Evolutionary conservation across 1,140 invertebrate genomes (phyloP).

Genomic region (Tachypleus tridentatus): DNA sequence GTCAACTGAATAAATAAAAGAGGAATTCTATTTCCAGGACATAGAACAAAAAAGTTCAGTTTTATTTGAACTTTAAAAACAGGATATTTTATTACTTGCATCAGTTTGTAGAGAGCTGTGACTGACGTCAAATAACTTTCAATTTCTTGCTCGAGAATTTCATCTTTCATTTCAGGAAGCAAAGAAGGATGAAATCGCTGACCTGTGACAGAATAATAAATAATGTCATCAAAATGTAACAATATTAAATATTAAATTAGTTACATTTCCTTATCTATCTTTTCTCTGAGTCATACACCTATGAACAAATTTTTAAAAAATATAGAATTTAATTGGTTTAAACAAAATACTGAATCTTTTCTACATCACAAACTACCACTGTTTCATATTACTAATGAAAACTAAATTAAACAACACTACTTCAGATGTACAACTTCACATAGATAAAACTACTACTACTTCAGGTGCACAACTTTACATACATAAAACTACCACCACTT

Average conservation of each 20-base stretch:
- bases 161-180: constrained; percentile 18
- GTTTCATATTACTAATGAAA: no score
- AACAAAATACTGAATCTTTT: neutral
- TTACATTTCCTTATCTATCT: neutral
- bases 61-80: no score
- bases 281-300: neutral
- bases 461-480: no score
- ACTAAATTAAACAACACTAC: no score
- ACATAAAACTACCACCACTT: no score
- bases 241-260: neutral
- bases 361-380: no score
- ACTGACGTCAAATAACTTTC: constrained; percentile 75
- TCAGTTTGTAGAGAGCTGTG: constrained; percentile 70
- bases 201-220: constrained; percentile 2
- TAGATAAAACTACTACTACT: no score
- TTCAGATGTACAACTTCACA: no score
- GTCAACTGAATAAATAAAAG: constrained; percentile 2
- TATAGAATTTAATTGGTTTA: neutral
- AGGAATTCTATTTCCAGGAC: neutral
- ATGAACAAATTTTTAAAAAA: neutral
- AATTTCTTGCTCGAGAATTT: constrained; percentile 57
- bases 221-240: neutral
- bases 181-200: constrained; percentile 16
- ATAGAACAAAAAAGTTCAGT: no score
- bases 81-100: constrained; percentile 43